Conservation (phyloP, 2,113 vertebrate species). For the Todiramphus chloris region DNA sequence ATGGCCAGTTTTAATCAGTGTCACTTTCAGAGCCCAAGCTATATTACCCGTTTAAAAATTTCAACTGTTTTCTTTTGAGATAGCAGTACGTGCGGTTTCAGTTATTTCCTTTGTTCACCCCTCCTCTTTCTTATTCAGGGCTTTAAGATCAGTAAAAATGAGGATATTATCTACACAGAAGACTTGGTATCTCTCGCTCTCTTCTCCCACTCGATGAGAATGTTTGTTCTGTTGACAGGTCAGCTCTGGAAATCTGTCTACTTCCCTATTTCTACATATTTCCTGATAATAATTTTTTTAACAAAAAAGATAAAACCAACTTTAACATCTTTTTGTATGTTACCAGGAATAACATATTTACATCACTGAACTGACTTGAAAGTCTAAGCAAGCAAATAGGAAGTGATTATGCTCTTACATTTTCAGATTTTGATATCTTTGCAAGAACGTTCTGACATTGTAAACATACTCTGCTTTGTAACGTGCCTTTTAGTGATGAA, state of each 20-base stretch:
- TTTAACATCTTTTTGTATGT: conserved; percentile 44
- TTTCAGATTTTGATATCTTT: conserved; percentile 52
- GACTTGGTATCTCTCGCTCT: neutral
- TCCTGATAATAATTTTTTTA: conserved; percentile 66
- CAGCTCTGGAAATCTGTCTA: conserved; percentile 25
- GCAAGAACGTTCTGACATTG: neutral
- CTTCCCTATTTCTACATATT: conserved; percentile 39
- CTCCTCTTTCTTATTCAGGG: neutral
- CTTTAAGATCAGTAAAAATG: neutral
- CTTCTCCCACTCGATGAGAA: neutral
- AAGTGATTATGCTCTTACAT: conserved; percentile 64
- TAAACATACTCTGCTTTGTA: neutral
- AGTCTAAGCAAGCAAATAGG: conserved; percentile 60
- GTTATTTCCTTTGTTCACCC: neutral
- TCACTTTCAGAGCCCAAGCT: neutral
- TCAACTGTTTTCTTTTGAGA: neutral
- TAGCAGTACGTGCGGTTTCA: neutral
- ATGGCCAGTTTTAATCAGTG: neutral
- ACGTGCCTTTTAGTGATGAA: neutral
- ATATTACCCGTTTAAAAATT: neutral
- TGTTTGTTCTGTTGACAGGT: conserved; percentile 16
- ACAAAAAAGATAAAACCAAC: conserved; percentile 57
- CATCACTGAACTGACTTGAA: conserved; percentile 65
- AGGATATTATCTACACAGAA: neutral
- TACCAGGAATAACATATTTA: conserved; percentile 33